Percentiles rank a stretch among this genome's conserved stretches.
phyloP scores from a whole-genome alignment of 2,888 invertebrate species.

The Cerastoderma edule region DNA sequence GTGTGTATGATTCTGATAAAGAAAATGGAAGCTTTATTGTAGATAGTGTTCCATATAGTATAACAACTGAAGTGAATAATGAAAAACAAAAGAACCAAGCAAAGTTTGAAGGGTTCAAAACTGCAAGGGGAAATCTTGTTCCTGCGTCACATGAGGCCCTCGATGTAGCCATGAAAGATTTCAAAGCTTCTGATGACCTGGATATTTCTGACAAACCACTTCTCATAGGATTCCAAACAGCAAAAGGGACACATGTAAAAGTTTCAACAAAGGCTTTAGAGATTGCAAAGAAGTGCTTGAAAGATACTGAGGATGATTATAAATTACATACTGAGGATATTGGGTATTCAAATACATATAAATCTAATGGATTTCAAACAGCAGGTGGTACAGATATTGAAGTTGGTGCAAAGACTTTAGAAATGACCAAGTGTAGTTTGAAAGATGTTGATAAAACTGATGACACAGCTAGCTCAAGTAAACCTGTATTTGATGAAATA shows the following conservation, averaged over 20 bases:
- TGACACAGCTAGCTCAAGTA: too few relatives aligned
- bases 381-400: constrained; percentile 47
- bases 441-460: too few relatives aligned
- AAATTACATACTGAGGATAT: background rate
- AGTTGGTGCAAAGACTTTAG: constrained; percentile 39
- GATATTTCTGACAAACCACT: constrained; percentile 13
- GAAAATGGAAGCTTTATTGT: too few relatives aligned
- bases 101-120: constrained; percentile 31
- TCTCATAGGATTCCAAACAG: constrained; percentile 24
- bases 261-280: constrained; percentile 28
- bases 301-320: background rate
- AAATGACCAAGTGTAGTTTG: constrained; percentile 30
- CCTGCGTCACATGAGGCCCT: constrained; percentile 40
- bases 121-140: constrained; percentile 56
- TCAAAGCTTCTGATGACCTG: constrained; percentile 28
- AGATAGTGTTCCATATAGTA: too few relatives aligned
- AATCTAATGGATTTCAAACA: constrained; percentile 36
- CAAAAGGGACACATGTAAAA: constrained; percentile 14
- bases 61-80: too few relatives aligned
- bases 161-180: constrained; percentile 28
- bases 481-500: too few relatives aligned
- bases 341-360: background rate
- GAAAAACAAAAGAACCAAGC: too few relatives aligned
- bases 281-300: constrained; percentile 15
- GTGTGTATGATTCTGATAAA: too few relatives aligned